A percentile compares a stretch with the other conserved stretches of the same genome.
Evolutionary conservation across 2,797 vertebrate genomes (phyloP).

Genomic region (Odontamblyopus lacepedii): DNA sequence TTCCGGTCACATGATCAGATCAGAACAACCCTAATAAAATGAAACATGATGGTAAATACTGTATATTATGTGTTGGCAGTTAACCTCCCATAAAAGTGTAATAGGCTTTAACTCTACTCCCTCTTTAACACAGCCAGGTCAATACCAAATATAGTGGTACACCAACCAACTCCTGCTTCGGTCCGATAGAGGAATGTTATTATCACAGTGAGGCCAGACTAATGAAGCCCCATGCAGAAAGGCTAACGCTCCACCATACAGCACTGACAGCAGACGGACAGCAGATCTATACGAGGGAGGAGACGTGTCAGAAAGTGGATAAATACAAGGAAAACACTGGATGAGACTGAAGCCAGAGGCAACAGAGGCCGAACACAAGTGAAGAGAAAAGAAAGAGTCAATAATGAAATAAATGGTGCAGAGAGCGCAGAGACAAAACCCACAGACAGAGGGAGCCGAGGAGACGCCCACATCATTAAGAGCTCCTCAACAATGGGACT

Average conservation of each 20-base stretch:
- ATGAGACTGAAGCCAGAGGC: neutral
- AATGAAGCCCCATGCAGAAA: constrained; percentile 72
- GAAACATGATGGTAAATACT: no score
- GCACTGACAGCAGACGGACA: constrained; percentile 15
- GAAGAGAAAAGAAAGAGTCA: constrained; percentile 13
- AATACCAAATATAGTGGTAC: neutral
- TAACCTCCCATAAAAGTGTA: no score
- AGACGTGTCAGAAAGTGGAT: constrained; percentile 3
- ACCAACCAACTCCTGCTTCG: constrained; percentile 54
- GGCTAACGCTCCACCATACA: constrained; percentile 9
- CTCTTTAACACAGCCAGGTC: no score
- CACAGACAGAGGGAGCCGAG: neutral
- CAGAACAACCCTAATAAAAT: no score
- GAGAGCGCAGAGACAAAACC: neutral
- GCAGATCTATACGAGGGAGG: constrained; percentile 13
- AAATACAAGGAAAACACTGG: constrained; percentile 9
- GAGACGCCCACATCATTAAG: neutral
- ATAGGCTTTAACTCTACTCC: no score
- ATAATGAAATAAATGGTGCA: constrained; percentile 14
- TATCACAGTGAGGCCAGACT: constrained; percentile 69
- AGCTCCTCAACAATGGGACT: neutral
- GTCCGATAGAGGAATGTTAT: constrained; percentile 72
- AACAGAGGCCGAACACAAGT: constrained; percentile 29
- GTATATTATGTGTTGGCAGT: no score
- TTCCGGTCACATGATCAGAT: no score